These are phyloP conservation scores for Rhynchonycteris naso DNA, from an alignment of 2,797 vertebrate species.

Conservation along the genomic window DNA sequence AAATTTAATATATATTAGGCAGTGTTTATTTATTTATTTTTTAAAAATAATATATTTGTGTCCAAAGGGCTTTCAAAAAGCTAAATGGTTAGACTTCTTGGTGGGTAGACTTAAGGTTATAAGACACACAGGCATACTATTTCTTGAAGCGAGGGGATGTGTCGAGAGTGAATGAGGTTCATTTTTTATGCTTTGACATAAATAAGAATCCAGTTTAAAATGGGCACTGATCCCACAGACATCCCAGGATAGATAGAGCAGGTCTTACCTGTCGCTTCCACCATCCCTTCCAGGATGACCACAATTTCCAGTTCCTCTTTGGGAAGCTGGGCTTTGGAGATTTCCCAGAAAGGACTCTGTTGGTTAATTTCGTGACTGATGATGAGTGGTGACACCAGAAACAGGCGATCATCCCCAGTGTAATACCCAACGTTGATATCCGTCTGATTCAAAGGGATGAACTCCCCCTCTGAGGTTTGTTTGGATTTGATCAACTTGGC, in stretches of 20 bases:
- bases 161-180: not conserved
- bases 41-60: not conserved
- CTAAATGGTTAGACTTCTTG: not conserved
- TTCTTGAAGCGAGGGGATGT: not conserved
- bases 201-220: slow-evolving; percentile 63
- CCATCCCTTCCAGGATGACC: slow-evolving; percentile 99
- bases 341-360: slow-evolving; percentile 99
- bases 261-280: slow-evolving; percentile 97
- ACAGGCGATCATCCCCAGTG: slow-evolving; percentile 98
- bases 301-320: slow-evolving; percentile 98
- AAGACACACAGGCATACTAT: accelerated
- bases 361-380: slow-evolving; percentile 99
- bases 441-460: slow-evolving; percentile 99
- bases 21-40: not conserved
- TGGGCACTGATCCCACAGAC: not conserved
- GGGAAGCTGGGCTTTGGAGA: slow-evolving; percentile 94
- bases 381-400: slow-evolving; percentile 98
- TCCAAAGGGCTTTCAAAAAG: not conserved
- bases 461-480: slow-evolving; percentile 99
- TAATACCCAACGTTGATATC: slow-evolving; percentile 99
- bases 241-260: slow-evolving; percentile 44
- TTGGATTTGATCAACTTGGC: slow-evolving; percentile 99
- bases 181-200: not conserved
- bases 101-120: not conserved
- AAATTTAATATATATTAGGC: slow-evolving; percentile 32